phyloP scores from a whole-genome alignment of 2,888 invertebrate species.

The Oligia latruncula region DNA sequence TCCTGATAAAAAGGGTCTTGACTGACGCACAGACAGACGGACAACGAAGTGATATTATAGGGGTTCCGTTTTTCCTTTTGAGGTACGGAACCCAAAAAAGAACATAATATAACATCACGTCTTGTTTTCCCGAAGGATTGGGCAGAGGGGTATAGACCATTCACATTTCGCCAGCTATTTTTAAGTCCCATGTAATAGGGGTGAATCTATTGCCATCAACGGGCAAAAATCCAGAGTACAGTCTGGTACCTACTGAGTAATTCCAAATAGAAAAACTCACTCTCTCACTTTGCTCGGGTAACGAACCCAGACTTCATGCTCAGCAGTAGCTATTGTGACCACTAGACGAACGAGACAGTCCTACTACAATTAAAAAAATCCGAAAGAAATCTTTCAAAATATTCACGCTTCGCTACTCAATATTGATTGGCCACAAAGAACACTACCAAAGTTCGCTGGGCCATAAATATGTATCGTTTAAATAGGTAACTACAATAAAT shows the following conservation, averaged over 20 bases:
- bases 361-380: neutral
- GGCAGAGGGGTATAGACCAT: neutral
- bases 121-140: neutral
- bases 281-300: neutral
- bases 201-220: too few species aligned
- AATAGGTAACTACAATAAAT: constrained; percentile 64
- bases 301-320: neutral
- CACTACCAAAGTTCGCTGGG: constrained; percentile 22
- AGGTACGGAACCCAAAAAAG: too few species aligned
- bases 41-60: too few species aligned
- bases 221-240: neutral
- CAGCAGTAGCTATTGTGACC: neutral
- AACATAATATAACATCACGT: neutral
- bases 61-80: too few species aligned
- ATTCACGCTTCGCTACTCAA: constrained; percentile 5
- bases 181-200: neutral
- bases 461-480: constrained; percentile 59
- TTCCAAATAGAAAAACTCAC: neutral
- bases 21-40: too few species aligned
- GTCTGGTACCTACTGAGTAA: neutral
- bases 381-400: neutral
- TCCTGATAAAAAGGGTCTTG: too few species aligned
- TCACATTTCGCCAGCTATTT: neutral
- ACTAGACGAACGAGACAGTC: too few species aligned
- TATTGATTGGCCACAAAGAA: constrained; percentile 13